Evolutionary conservation across 2,797 vertebrate genomes (phyloP).

Genomic region (Tokudaia muenninki): DNA sequence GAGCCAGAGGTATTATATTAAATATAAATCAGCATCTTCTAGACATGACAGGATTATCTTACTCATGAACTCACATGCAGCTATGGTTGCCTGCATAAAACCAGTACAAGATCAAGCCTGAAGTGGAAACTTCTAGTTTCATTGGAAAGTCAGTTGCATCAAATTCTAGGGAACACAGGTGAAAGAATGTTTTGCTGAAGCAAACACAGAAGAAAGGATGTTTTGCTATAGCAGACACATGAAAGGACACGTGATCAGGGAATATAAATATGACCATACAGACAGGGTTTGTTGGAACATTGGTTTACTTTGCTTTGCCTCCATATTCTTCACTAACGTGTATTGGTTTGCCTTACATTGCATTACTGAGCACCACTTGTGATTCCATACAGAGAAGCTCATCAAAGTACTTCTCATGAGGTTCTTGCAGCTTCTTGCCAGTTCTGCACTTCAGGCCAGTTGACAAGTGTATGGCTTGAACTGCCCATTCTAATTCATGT

Average conservation of each 20-base stretch:
- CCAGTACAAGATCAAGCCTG: background rate
- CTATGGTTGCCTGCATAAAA: background rate
- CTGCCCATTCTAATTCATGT: background rate
- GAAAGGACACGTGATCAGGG: background rate
- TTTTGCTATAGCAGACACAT: background rate
- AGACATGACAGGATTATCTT: background rate
- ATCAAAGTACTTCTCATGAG: background rate
- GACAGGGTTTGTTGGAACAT: background rate
- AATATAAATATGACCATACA: background rate
- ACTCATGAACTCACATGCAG: background rate
- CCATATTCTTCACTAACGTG: background rate
- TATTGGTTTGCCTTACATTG: background rate
- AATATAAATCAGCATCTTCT: background rate
- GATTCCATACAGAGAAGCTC: background rate
- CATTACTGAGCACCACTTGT: background rate
- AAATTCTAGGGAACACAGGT: background rate
- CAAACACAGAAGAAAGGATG: background rate
- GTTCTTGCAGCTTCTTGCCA: background rate
- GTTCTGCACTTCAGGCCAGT: background rate
- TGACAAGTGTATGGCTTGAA: background rate
- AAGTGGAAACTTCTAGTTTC: background rate
- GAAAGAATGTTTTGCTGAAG: background rate
- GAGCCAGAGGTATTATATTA: too few species aligned
- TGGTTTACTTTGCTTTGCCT: background rate
- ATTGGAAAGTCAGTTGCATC: background rate